phyloP scores from a whole-genome alignment of 2,113 vertebrate species.

The Gila orcuttii region DNA sequence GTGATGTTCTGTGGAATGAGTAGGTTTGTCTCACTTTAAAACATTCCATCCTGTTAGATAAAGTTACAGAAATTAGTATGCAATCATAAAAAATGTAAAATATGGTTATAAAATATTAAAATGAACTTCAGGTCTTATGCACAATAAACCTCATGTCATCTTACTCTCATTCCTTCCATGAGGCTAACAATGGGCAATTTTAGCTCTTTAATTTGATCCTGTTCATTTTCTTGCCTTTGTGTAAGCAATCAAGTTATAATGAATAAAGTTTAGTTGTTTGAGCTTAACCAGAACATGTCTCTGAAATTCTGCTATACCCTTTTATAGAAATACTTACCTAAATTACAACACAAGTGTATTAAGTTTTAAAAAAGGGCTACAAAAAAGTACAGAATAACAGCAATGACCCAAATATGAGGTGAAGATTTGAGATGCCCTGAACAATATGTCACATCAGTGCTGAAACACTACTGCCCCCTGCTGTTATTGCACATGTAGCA shows the following conservation, averaged over 20 bases:
- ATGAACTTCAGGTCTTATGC: background rate
- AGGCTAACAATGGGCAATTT: background rate
- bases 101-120: background rate
- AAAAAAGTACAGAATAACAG: background rate
- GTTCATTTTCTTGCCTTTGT: background rate
- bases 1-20: background rate
- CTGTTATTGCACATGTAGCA: background rate
- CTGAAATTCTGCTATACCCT: background rate
- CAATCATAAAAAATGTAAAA: background rate
- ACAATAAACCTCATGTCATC: background rate
- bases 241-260: background rate
- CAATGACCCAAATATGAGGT: background rate
- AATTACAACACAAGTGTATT: background rate
- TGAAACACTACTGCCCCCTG: conserved; percentile 41
- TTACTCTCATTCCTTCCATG: background rate
- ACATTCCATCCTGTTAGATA: background rate
- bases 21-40: background rate
- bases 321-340: background rate
- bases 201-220: background rate
- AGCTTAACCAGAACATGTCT: background rate
- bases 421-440: background rate
- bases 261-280: background rate
- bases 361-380: background rate
- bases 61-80: background rate
- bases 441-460: background rate